Evolutionary conservation across 2,888 invertebrate genomes (phyloP), one percentile per base, ranked within the genome.

Genomic region (Plusia festucae): DNA sequence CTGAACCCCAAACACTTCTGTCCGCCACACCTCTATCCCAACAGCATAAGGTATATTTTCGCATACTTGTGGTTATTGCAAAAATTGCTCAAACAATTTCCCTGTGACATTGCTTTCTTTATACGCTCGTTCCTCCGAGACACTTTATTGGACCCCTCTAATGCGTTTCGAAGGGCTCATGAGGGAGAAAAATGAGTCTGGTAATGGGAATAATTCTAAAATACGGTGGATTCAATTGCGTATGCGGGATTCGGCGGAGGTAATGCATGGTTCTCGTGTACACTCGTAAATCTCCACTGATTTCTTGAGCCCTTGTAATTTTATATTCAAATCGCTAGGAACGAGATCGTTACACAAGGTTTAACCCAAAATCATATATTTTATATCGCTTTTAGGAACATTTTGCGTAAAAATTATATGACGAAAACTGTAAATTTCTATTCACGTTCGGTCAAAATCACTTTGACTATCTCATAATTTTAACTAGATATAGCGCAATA

Each of bases 71-170:
- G 1, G 30, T 4, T 3, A 0, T 9, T 20, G 49, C 27, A 71
- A 70, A 40, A 40, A 55, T 68, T 44, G 62, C 22, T 20, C 22
- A 53, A 60, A 70, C 81, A 78, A 85, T 85, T 85, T 83, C 76
- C 81, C 75, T 78, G 79, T 66, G 72, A 71, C 76, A 69, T 70
- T 83, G 76, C 77, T 82, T 81, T 84, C 82, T 85, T 85, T 85
- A 83, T 80, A 79, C 79, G 79, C 81, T 73, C 82, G 79, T 76
- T 82, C 71, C 76, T 77, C 53, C 69, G 78, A 81, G 76, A 80
- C 81, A 80, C 78, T 87, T 85, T 86, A 86, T 85, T 81, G 81
- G 77, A 76, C 59, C 75, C 61, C 82, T 84, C 82, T 87, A 86
- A 87, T 86, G 85, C 86, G 82, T 82, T 83, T 70, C 80, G 73